Conservation (phyloP, 30 jellyfish, hydroid and myxozoan species). For the Mastigias papua region DNA sequence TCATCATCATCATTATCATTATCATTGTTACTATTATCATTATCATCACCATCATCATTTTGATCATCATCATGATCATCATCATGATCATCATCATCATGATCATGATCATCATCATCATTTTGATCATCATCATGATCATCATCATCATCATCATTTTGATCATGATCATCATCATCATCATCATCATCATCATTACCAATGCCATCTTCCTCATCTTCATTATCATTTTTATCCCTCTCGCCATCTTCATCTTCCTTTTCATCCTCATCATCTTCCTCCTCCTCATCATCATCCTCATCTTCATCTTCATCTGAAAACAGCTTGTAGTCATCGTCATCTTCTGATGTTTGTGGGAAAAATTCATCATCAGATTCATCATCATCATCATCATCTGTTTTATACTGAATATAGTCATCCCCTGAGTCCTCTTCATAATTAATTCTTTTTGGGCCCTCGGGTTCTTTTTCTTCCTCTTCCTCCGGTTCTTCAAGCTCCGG, state of each 20-base stretch:
- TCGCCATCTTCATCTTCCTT: slow-evolving; percentile 7
- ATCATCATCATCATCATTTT: slow-evolving; percentile 2
- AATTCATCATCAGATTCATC: slow-evolving; percentile 60
- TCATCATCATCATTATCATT: slow-evolving; percentile 6
- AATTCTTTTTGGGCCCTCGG: slow-evolving; percentile 56
- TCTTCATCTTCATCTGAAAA: slow-evolving; percentile 68
- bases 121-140: slow-evolving; percentile 14
- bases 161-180: background rate
- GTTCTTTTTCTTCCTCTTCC: slow-evolving; percentile 40
- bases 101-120: background rate
- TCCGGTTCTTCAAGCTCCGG: slow-evolving; percentile 26
- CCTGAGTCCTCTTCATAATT: slow-evolving; percentile 58
- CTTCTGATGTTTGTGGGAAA: slow-evolving; percentile 65
- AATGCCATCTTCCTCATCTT: background rate
- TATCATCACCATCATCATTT: slow-evolving; percentile 14
- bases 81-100: slow-evolving; percentile 28
- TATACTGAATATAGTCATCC: slow-evolving; percentile 48
- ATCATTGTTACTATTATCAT: background rate
- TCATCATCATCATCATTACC: background rate
- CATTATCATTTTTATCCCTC: slow-evolving; percentile 1
- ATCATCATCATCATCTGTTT: slow-evolving; percentile 76
- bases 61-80: slow-evolving; percentile 19
- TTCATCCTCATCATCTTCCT: slow-evolving; percentile 14
- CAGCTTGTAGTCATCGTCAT: slow-evolving; percentile 47
- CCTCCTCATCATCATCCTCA: slow-evolving; percentile 51